These are phyloP conservation scores for Acyrthosiphon pisum DNA, from an alignment of 1,140 invertebrate species.

Conservation along the genomic window DNA sequence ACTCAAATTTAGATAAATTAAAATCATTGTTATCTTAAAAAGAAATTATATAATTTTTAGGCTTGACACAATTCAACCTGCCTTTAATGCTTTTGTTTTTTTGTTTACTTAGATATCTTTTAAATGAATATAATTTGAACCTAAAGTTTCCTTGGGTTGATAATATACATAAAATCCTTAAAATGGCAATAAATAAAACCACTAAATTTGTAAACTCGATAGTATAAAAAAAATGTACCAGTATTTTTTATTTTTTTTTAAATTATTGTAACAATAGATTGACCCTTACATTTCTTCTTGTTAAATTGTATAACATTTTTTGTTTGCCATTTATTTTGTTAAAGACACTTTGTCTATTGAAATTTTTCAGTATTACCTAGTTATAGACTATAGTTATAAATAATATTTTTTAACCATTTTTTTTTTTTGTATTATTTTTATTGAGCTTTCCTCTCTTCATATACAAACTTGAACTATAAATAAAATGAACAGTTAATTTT, in stretches of 20 bases:
- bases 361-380: conserved; percentile 21
- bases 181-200: neutral
- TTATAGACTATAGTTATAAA: neutral
- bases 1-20: neutral
- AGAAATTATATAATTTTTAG: neutral
- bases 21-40: neutral
- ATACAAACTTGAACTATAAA: neutral
- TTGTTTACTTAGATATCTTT: neutral
- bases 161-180: neutral
- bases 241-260: neutral
- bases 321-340: neutral
- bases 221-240: neutral
- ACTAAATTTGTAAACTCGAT: neutral
- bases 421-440: neutral
- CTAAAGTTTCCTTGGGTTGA: neutral
- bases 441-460: neutral
- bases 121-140: neutral
- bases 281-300: neutral
- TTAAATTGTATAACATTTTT: conserved; percentile 17
- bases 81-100: neutral
- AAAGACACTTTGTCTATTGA: neutral
- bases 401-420: conserved; percentile 20
- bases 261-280: neutral
- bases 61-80: neutral
- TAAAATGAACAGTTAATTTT: neutral